These are phyloP conservation scores for Drosophila rufa DNA, from an alignment of 1,140 invertebrate species.

Conservation along the genomic window DNA sequence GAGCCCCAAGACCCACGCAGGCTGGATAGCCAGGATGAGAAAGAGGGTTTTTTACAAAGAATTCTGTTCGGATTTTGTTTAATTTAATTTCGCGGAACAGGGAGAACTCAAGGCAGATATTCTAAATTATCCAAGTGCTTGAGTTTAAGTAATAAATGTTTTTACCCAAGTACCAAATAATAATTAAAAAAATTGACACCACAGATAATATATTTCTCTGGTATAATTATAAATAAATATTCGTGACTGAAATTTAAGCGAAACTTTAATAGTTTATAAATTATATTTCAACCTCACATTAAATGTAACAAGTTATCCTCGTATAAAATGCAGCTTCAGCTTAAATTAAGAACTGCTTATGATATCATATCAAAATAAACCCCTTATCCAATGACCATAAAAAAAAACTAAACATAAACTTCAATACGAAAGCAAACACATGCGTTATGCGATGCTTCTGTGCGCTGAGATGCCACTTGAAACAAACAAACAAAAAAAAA, in stretches of 20 bases:
- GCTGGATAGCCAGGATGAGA: not conserved
- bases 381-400: constrained; percentile 5
- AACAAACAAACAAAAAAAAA: constrained; percentile 20
- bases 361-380: constrained; percentile 4
- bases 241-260: too few relatives aligned
- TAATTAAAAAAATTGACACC: not conserved
- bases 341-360: not conserved
- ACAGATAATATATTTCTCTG: not conserved
- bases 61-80: not conserved
- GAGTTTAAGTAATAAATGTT: not conserved
- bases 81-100: not conserved
- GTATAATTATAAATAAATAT: not conserved
- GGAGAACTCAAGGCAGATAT: not conserved
- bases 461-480: constrained; percentile 55
- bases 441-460: constrained; percentile 36
- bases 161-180: not conserved
- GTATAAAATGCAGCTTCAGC: not conserved
- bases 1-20: not conserved
- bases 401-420: constrained; percentile 22
- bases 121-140: not conserved
- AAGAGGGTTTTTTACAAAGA: not conserved
- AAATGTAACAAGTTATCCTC: not conserved
- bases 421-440: constrained; percentile 36
- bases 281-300: not conserved
- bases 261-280: not conserved